A percentile compares a stretch with the other conserved stretches of the same genome.
Conservation (phyloP, 2,113 vertebrate genomes). For the Leptosomus discolor region DNA sequence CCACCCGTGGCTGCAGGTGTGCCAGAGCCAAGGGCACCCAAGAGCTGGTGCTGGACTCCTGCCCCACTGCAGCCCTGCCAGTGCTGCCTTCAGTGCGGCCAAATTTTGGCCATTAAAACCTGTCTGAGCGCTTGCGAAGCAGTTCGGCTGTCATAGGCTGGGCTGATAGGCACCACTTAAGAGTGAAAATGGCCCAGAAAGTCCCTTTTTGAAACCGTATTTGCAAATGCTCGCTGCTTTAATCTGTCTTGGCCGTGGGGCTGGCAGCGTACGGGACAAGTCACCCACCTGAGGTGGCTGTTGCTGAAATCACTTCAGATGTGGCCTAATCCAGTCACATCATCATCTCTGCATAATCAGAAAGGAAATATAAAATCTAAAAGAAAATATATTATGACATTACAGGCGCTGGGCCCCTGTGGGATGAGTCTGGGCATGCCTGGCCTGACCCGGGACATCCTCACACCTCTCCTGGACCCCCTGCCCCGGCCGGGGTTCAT, state of each 20-base stretch:
- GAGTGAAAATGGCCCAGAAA: not conserved
- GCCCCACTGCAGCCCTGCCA: not conserved
- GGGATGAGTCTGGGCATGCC: not conserved
- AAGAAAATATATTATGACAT: not conserved
- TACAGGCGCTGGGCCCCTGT: not conserved
- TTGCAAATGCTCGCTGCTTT: not conserved
- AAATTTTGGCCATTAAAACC: not conserved
- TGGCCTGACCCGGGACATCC: not conserved
- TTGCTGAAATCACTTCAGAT: not conserved
- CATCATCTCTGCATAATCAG: not conserved
- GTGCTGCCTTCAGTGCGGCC: fast-evolving
- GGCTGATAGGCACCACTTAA: not conserved
- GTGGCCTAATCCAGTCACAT: not conserved
- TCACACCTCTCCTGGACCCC: fast-evolving
- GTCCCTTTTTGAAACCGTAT: not conserved
- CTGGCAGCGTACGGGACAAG: fast-evolving
- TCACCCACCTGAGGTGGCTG: not conserved
- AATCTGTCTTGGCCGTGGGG: not conserved
- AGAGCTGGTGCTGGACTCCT: not conserved
- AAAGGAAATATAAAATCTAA: not conserved
- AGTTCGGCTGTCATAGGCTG: not conserved
- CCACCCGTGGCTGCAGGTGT: not conserved
- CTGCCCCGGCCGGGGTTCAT: fast-evolving
- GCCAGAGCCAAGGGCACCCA: not conserved
- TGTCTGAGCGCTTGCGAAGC: not conserved